Evolutionary conservation across 2,113 vertebrate genomes (phyloP), one percentile per base, ranked within the genome.

Genomic region (Leptobrachium ailaonicum): DNA sequence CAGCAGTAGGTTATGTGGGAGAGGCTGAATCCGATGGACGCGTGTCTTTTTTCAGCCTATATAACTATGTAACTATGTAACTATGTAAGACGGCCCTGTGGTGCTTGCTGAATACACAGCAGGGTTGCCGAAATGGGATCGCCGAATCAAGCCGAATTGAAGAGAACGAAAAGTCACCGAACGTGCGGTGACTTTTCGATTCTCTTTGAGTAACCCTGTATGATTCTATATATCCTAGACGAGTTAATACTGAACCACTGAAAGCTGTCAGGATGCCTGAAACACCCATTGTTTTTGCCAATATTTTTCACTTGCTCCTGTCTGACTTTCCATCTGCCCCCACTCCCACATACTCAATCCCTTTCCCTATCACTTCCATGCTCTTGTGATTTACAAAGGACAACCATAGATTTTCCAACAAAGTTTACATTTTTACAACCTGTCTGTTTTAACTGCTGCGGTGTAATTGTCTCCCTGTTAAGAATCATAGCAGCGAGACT

Each of bases 401-500:
- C 12, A 80, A 83, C 45, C 82, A 85, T 90, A 85, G 87, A 90
- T 91, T 92, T 91, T 87, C 87, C 85, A 83, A 89, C 86, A 86
- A 85, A 87, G 87, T 91, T 93, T 92, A 66, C 90, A 88, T 92
- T 91, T 93, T 92, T 93, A 92, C 90, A 91, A 87, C 84, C 1
- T 90, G 80, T 87, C 86, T 89, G 84, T 86, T 92, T 92, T 88
- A 85, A 87, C 1, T 84, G 82, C 86, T 85, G 87, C 88, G 91
- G 66, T 88, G 83, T 91, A 91, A 93, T 93, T 91, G 89, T 93
- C 90, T 90, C 89, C 91, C 91, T 91, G 90, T 91, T 91, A 90
- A 90, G 91, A 92, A 89, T 93, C 89, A 91, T 84, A 87, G 87
- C 86, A 92, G 89, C 90, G 90, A 91, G 89, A 89, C 84, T 90